Evolutionary conservation across 2,888 invertebrate species (phyloP), one percentile per base, ranked within the genome.

Genomic region (Maniola hyperantus): DNA sequence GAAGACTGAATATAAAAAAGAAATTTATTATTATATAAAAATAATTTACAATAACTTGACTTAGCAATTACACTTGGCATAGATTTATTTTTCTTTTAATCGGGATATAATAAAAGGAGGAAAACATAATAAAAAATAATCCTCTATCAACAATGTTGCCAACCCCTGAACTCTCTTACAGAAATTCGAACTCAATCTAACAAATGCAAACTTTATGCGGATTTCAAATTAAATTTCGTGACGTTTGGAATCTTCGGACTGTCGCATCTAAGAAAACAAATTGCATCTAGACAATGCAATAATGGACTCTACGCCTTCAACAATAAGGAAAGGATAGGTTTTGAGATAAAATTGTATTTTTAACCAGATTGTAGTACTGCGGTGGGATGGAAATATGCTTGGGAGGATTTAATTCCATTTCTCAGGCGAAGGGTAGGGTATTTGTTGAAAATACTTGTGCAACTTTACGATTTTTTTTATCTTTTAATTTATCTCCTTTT

Each of bases 211-310:
- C 78, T 82, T 84, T 78, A 78, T 74, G 76, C 75, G 79, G 77
- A 80, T 80, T 78, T 79, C 74, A 82, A 84, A 85, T 84, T 83
- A 82, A 83, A 85, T 85, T 83, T 67, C 58, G 62, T 44, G 54
- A 62, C 79, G 77, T 79, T 78, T 79, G 75, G 67, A 69, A 72
- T 72, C 61, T 69, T 59, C 26, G 59, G 58, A 58, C 54, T 62
- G 64, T 63, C 64, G 54, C 46, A 18, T 42, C 34, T 39, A 61
- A 11, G 26, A 46, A 36, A 36, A 42, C n/a, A 18, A 39, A 50
- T 42, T 42, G 54, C 26, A 44, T 58, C 11, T 10, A 15, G 15
- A 51, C 15, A 26, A n/a, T 50, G 65, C 20, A 33, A 26, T 33
- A 42, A 42, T 20, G 46, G 20, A 51, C 42, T 51, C 26, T 65